Conservation (phyloP, 2,797 vertebrate genomes). For the Australoheros facetus region DNA sequence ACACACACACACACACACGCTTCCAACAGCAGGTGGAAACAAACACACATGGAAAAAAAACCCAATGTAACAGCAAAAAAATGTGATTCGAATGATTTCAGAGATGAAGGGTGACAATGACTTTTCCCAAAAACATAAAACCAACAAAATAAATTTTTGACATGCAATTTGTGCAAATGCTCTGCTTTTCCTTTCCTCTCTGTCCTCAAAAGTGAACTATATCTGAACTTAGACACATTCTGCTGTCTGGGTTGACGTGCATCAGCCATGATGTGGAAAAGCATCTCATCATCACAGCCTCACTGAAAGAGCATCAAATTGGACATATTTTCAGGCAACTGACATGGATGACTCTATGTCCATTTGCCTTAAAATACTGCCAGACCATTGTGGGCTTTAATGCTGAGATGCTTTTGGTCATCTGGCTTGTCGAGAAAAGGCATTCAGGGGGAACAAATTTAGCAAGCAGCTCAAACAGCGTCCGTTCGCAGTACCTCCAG, state of each 20-base stretch:
- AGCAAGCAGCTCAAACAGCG: constrained; percentile 21
- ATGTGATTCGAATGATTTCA: constrained; percentile 51
- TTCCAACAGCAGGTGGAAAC: constrained; percentile 36
- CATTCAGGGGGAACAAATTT: constrained; percentile 38
- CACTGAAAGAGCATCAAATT: not conserved
- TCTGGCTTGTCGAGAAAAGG: constrained; percentile 54
- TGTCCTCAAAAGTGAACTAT: constrained; percentile 5
- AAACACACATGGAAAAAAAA: constrained; percentile 36
- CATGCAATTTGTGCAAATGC: constrained; percentile 66
- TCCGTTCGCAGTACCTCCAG: constrained; percentile 56
- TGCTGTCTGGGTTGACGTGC: constrained; percentile 50
- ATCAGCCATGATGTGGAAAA: constrained; percentile 34
- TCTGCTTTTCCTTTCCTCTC: constrained; percentile 33
- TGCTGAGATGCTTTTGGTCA: constrained; percentile 29
- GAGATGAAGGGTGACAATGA: constrained; percentile 45
- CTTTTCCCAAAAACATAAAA: constrained; percentile 1
- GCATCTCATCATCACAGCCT: constrained; percentile 40
- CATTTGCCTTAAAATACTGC: not conserved
- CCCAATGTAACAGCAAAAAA: constrained; percentile 23
- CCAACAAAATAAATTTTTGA: constrained; percentile 14
- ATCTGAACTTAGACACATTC: constrained; percentile 60
- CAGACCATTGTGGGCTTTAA: not conserved
- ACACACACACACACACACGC: constrained; percentile 3
- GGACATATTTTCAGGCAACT: constrained; percentile 10
- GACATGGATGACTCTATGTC: not conserved